These are phyloP conservation scores for Nycticryphes semicollaris DNA, from an alignment of 2,113 vertebrate genomes.

Conservation along the genomic window DNA sequence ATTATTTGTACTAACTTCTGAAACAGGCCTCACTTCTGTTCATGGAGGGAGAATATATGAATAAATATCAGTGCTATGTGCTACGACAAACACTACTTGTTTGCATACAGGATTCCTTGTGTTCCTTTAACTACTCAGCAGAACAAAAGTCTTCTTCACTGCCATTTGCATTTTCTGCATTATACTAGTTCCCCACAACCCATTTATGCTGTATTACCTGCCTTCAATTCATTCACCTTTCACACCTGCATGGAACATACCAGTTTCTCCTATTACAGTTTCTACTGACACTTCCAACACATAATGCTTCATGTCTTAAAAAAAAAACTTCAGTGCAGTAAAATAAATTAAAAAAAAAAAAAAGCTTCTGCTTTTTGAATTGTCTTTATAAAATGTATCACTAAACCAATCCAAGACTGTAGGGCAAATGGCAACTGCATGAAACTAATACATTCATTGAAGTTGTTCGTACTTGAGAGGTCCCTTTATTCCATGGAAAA, in stretches of 20 bases:
- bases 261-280: not conserved
- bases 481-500: not conserved
- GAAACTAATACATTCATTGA: conserved; percentile 46
- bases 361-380: not conserved
- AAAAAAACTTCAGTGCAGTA: not conserved
- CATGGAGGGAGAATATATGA: not conserved
- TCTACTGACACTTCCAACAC: not conserved
- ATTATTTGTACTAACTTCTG: not conserved
- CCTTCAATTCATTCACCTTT: not conserved
- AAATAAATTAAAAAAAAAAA: not conserved
- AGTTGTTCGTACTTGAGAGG: not conserved
- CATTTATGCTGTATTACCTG: not conserved
- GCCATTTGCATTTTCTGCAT: not conserved
- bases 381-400: not conserved
- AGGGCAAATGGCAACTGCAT: not conserved
- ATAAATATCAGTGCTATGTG: not conserved
- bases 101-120: not conserved
- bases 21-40: not conserved
- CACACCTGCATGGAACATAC: not conserved
- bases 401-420: not conserved
- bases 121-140: not conserved
- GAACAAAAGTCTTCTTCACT: not conserved
- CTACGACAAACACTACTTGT: not conserved
- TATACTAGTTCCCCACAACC: not conserved
- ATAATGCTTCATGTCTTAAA: not conserved